Conservation (phyloP, 2,888 invertebrate species). For the Ferdinandea cuprea region DNA sequence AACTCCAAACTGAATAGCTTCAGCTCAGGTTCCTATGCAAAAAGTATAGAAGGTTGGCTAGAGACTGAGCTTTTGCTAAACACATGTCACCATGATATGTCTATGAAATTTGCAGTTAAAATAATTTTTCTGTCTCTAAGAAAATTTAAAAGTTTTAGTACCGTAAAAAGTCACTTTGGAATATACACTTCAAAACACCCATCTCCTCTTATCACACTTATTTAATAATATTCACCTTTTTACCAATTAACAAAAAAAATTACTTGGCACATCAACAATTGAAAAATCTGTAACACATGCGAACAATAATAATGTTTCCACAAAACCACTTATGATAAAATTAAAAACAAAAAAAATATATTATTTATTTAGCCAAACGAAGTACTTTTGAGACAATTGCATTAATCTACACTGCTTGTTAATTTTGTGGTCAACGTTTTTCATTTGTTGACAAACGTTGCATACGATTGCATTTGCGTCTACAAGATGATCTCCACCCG, state of each 20-base stretch:
- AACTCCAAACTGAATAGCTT: too few relatives aligned
- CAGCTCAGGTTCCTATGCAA: too few relatives aligned
- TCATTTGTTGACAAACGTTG: constrained; percentile 50
- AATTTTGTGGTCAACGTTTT: constrained; percentile 55
- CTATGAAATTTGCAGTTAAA: too few relatives aligned
- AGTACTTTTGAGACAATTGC: constrained; percentile 25
- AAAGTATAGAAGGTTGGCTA: too few relatives aligned
- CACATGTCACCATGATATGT: too few relatives aligned
- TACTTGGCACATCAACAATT: constrained; percentile 26
- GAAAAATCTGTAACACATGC: constrained; percentile 3
- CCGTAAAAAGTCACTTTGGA: neutral
- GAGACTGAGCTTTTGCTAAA: too few relatives aligned
- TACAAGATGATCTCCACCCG: constrained; percentile 26
- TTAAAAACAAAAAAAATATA: constrained; percentile 32
- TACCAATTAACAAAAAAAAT: constrained; percentile 22
- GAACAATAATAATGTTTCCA: constrained; percentile 20
- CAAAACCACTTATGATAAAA: constrained; percentile 33
- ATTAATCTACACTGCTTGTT: constrained; percentile 36
- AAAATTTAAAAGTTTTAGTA: neutral
- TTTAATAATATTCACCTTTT: constrained; percentile 16
- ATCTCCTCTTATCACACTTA: constrained; percentile 4
- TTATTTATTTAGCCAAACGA: constrained; percentile 53
- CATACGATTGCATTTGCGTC: constrained; percentile 19
- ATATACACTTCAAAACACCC: constrained; percentile 36
- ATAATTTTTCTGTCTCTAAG: too few relatives aligned